These are phyloP conservation scores for Nycticryphes semicollaris DNA, from an alignment of 2,113 vertebrate genomes.

Conservation along the genomic window DNA sequence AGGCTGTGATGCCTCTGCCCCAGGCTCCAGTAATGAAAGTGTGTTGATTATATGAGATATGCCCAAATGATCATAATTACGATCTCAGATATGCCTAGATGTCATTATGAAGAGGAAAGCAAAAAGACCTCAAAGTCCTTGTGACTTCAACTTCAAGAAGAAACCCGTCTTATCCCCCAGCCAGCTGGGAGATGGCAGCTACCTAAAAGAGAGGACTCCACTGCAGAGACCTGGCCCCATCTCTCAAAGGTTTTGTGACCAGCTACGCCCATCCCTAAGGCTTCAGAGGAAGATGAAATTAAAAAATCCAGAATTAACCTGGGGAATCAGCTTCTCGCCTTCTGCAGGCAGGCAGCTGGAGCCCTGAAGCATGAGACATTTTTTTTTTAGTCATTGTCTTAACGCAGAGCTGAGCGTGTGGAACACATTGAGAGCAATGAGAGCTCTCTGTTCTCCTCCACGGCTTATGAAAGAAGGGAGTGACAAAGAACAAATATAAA, in stretches of 20 bases:
- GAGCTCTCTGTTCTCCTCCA: not conserved
- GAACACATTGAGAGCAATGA: not conserved
- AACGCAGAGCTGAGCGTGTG: not conserved
- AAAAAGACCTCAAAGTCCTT: not conserved
- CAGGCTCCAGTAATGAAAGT: not conserved
- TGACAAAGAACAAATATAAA: slow-evolving; percentile 25
- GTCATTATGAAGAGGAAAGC: not conserved
- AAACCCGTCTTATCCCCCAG: not conserved
- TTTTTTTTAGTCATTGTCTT: not conserved
- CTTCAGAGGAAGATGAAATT: slow-evolving; percentile 2
- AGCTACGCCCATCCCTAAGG: not conserved
- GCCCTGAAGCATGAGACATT: not conserved
- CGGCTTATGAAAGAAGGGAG: not conserved
- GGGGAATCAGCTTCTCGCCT: not conserved
- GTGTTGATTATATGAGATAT: slow-evolving; percentile 15
- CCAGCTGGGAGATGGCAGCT: not conserved
- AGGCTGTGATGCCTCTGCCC: not conserved
- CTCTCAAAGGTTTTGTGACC: not conserved
- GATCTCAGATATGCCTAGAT: not conserved
- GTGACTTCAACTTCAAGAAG: not conserved
- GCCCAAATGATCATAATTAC: slow-evolving; percentile 14
- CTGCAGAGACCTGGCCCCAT: not conserved
- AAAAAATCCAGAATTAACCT: not conserved
- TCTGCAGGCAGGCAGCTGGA: slow-evolving; percentile 6
- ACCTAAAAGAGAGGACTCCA: not conserved